Evolutionary conservation across 1,140 invertebrate species (phyloP).

Genomic region (Drosophila virilis): DNA sequence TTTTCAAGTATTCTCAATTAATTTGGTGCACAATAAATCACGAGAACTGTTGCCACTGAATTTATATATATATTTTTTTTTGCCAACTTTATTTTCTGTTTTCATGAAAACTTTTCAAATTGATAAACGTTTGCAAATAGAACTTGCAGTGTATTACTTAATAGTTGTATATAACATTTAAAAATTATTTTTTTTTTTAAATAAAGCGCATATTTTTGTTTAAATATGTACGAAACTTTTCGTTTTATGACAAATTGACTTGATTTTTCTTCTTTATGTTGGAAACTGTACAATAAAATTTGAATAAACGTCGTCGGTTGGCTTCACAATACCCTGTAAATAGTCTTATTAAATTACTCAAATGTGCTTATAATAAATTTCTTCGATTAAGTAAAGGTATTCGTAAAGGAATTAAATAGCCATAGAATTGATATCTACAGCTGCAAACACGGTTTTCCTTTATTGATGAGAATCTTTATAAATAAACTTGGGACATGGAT

Average conservation of each 20-base stretch:
- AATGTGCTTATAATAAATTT: not conserved
- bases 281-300: too few relatives aligned
- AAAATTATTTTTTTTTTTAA: not conserved
- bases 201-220: too few relatives aligned
- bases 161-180: not conserved
- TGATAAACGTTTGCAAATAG: conserved; percentile 18
- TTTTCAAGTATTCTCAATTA: conserved; percentile 55
- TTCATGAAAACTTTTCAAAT: conserved; percentile 21
- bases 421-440: too few relatives aligned
- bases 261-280: too few relatives aligned
- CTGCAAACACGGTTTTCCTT: too few relatives aligned
- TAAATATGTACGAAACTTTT: too few relatives aligned
- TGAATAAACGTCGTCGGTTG: too few relatives aligned
- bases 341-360: too few relatives aligned
- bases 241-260: too few relatives aligned
- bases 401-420: not conserved
- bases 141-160: conserved; percentile 2
- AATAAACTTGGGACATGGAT: too few relatives aligned
- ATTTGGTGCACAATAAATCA: conserved; percentile 63
- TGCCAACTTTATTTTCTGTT: conserved; percentile 1
- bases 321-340: too few relatives aligned
- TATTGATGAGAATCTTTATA: too few relatives aligned
- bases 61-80: conserved; percentile 23
- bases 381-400: not conserved
- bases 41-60: conserved; percentile 16